phyloP scores from a whole-genome alignment of 2,797 vertebrate genomes.

The Crocodylus rhombifer region DNA sequence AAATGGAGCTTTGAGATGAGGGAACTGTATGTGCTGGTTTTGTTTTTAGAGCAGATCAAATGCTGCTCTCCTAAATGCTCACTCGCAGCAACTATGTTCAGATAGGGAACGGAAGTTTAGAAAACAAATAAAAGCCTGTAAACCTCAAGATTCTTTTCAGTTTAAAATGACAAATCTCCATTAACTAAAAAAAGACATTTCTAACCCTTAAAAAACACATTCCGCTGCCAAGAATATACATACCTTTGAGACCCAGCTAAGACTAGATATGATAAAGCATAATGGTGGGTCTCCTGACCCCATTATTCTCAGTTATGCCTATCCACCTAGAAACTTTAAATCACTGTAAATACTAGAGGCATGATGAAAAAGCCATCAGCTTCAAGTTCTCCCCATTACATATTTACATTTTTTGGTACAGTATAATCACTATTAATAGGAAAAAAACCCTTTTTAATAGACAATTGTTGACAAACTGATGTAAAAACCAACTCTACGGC shows the following conservation, averaged over 20 bases:
- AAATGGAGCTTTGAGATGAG: neutral
- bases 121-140: neutral
- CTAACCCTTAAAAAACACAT: neutral
- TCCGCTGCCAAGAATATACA: constrained; percentile 24
- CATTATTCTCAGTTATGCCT: constrained; percentile 21
- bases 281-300: neutral
- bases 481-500: constrained; percentile 23
- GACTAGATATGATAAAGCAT: neutral
- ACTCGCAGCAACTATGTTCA: neutral
- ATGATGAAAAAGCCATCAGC: constrained; percentile 14
- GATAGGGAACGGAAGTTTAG: neutral
- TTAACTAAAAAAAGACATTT: neutral
- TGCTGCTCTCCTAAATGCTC: neutral
- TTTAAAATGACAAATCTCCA: neutral
- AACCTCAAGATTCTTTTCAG: constrained; percentile 7
- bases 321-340: neutral
- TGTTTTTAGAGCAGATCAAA: neutral
- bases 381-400: constrained; percentile 8
- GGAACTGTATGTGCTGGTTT: neutral
- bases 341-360: neutral
- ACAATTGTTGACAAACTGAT: constrained; percentile 43
- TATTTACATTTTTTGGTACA: constrained; percentile 25
- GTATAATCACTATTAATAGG: constrained; percentile 36
- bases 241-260: neutral
- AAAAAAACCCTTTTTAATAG: constrained; percentile 34